Evolutionary conservation across 2,797 vertebrate genomes (phyloP).

Genomic region (Vireo griseus): DNA sequence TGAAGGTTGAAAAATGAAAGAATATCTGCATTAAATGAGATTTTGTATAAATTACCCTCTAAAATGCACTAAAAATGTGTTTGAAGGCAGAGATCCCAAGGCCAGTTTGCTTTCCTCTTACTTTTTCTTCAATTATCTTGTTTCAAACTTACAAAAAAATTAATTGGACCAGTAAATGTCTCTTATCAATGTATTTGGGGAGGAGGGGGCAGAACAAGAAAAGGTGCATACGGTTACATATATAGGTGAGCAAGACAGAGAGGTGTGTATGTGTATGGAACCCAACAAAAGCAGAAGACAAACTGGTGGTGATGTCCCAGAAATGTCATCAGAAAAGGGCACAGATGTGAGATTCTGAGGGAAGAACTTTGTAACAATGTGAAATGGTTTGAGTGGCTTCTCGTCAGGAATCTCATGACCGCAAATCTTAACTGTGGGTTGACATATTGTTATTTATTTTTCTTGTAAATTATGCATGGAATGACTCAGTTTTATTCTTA

Average conservation of each 20-base stretch:
- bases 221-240: neutral
- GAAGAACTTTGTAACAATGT: neutral
- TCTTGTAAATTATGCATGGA: neutral
- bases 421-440: neutral
- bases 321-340: neutral
- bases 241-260: neutral
- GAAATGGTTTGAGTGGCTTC: neutral
- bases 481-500: neutral
- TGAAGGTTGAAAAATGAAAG: slow-evolving; percentile 59
- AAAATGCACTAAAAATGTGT: slow-evolving; percentile 60
- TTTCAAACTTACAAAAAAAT: slow-evolving; percentile 16
- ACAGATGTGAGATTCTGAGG: neutral
- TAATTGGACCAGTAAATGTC: slow-evolving; percentile 13
- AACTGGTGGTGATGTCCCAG: neutral
- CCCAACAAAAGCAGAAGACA: neutral
- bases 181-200: neutral
- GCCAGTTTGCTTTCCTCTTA: slow-evolving; percentile 39
- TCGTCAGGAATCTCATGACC: neutral
- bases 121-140: slow-evolving; percentile 51
- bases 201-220: neutral
- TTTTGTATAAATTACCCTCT: slow-evolving; percentile 59
- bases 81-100: slow-evolving; percentile 47
- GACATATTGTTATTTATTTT: neutral
- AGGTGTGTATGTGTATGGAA: neutral
- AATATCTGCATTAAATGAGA: slow-evolving; percentile 59